These are phyloP conservation scores for Cygnus olor DNA, from an alignment of 2,797 vertebrate genomes.

Conservation along the genomic window DNA sequence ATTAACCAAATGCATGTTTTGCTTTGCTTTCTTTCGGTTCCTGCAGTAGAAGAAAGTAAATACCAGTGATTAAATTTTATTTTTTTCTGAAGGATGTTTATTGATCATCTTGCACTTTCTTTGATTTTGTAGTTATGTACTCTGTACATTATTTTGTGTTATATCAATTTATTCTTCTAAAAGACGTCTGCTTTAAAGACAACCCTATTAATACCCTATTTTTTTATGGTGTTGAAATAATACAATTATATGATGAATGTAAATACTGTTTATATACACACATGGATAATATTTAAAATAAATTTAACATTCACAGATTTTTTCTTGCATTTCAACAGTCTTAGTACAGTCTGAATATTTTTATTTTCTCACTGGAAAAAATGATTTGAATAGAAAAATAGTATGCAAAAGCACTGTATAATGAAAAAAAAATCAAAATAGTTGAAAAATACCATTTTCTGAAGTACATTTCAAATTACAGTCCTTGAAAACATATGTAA, in stretches of 20 bases:
- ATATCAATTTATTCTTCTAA: neutral
- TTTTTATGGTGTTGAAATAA: neutral
- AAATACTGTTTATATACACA: neutral
- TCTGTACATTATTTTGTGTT: neutral
- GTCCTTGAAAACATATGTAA: neutral
- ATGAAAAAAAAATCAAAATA: neutral
- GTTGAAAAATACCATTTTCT: neutral
- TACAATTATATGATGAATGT: neutral
- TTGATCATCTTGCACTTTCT: neutral
- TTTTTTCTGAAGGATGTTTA: neutral
- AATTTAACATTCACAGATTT: neutral
- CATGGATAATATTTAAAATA: neutral
- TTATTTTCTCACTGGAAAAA: neutral
- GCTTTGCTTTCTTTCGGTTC: neutral
- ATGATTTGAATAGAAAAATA: neutral
- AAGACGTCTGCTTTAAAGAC: neutral
- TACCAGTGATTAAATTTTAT: neutral
- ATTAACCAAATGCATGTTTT: neutral
- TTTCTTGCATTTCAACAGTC: neutral
- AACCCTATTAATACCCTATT: neutral
- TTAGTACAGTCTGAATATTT: neutral
- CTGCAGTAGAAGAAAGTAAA: neutral
- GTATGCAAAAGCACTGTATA: neutral
- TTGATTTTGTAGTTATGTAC: neutral
- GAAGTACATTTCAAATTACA: neutral